These are phyloP conservation scores for Thymelicus acteon DNA, from an alignment of 2,888 invertebrate genomes.

Conservation along the genomic window DNA sequence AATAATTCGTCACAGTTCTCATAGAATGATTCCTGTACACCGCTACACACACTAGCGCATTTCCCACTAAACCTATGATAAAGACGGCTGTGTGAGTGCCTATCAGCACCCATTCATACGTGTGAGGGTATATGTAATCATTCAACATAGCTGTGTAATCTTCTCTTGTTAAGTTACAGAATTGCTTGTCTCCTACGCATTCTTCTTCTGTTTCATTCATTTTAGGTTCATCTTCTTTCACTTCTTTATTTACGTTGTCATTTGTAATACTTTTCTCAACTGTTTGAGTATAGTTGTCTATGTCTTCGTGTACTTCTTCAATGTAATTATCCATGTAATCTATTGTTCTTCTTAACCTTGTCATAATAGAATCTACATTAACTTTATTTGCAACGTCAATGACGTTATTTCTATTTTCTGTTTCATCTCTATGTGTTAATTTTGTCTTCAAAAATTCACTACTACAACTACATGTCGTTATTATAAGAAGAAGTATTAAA, in stretches of 20 bases:
- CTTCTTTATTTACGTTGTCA: not conserved
- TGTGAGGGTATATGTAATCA: conserved; percentile 88
- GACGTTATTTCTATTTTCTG: not conserved
- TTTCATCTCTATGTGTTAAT: not conserved
- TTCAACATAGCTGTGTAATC: conserved; percentile 86
- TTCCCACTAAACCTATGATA: conserved; percentile 92
- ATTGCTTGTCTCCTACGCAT: conserved; percentile 72
- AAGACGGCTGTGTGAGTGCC: conserved; percentile 90
- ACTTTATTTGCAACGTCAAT: not conserved
- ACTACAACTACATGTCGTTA: conserved; percentile 11
- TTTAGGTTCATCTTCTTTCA: not conserved
- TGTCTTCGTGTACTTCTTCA: conserved; percentile 4
- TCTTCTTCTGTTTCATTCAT: conserved; percentile 44
- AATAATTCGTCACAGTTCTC: conserved; percentile 97
- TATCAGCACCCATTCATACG: conserved; percentile 92
- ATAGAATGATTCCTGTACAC: conserved; percentile 94
- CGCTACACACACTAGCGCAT: conserved; percentile 93
- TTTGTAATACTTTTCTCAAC: not conserved
- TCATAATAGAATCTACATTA: not conserved
- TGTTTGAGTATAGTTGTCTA: not conserved
- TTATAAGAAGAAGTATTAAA: conserved; percentile 7
- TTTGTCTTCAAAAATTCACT: conserved; percentile 1
- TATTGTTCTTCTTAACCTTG: conserved; percentile 23
- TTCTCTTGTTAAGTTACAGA: conserved; percentile 79
- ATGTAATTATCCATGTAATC: conserved; percentile 17